These are phyloP conservation scores for Trogon surrucura DNA, from an alignment of 2,113 vertebrate species.

Conservation along the genomic window DNA sequence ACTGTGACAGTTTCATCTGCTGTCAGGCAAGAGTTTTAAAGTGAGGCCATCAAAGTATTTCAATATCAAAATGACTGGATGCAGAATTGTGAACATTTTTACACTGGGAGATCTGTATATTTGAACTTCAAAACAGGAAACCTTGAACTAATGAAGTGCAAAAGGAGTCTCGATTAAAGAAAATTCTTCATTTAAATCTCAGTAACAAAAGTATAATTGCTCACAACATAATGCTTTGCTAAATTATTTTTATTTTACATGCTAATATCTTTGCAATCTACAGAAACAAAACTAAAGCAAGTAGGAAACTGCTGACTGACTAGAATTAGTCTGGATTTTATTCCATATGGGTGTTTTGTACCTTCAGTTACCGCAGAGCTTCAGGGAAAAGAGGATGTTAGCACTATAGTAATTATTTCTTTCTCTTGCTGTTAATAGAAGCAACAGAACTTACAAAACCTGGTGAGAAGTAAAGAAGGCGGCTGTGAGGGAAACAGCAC, in stretches of 20 bases:
- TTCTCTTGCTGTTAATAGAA: not conserved
- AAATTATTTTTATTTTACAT: not conserved
- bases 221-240: not conserved
- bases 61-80: not conserved
- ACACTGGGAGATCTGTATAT: not conserved
- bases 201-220: not conserved
- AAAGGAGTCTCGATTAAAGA: not conserved
- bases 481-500: not conserved
- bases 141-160: not conserved
- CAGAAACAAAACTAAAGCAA: not conserved
- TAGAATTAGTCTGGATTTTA: not conserved
- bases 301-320: not conserved
- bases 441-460: not conserved
- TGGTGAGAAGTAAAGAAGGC: not conserved
- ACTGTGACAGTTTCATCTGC: not conserved
- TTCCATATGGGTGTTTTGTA: not conserved
- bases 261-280: not conserved
- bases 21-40: not conserved
- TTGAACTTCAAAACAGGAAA: not conserved
- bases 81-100: not conserved
- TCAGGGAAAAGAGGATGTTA: not conserved
- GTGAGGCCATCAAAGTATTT: not conserved
- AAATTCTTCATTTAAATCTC: not conserved
- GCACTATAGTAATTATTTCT: not conserved
- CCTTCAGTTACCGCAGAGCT: not conserved